Conservation (phyloP, 2,113 vertebrate species). For the Patagioenas fasciata region DNA sequence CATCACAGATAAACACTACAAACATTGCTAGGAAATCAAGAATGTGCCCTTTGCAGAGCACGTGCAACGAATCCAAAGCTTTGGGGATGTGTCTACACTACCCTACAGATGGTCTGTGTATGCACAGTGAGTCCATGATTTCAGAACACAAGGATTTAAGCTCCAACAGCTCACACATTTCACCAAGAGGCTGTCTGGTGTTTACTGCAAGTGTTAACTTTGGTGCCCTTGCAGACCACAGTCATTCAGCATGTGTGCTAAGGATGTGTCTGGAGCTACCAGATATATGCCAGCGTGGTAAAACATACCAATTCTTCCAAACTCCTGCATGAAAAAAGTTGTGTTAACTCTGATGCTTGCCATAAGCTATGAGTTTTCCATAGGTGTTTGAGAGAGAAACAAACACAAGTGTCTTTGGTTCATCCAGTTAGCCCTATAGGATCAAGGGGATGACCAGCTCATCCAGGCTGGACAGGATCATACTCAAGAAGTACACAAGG, state of each 20-base stretch:
- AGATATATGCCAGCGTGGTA: background rate
- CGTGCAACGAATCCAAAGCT: background rate
- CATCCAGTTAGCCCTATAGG: background rate
- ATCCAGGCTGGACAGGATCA: background rate
- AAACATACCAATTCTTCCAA: background rate
- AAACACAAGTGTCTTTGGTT: background rate
- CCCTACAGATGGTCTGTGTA: background rate
- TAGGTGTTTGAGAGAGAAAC: background rate
- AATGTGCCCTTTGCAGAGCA: background rate
- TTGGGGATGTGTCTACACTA: background rate
- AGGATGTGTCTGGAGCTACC: background rate
- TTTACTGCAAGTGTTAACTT: background rate
- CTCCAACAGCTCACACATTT: background rate
- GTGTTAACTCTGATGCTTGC: background rate
- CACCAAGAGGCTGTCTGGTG: background rate
- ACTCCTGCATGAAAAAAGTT: background rate
- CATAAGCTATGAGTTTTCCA: background rate
- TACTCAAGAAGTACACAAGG: background rate
- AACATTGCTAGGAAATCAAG: background rate
- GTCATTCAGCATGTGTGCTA: fast-evolving
- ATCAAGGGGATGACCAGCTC: background rate
- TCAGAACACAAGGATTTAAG: background rate
- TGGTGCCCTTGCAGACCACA: background rate
- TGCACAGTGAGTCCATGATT: background rate
- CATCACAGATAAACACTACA: background rate